phyloP scores from a whole-genome alignment of 2,888 invertebrate species.

The Heliconius cydno region DNA sequence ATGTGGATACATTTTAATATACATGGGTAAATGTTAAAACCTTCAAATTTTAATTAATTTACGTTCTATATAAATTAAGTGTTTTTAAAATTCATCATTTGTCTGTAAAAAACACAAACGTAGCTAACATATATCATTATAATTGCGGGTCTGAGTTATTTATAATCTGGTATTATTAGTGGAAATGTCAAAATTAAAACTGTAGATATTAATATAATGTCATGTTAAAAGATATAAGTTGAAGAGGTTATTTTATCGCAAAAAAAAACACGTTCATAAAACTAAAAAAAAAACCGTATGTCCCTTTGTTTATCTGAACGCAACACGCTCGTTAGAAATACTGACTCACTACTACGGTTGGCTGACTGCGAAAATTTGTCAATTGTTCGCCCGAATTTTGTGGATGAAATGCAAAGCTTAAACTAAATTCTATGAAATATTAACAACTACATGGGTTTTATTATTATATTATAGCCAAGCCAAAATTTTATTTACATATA shows the following conservation, averaged over 20 bases:
- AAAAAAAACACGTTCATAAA: constrained; percentile 9
- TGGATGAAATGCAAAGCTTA: constrained; percentile 28
- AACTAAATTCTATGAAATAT: constrained; percentile 12
- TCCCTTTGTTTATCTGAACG: constrained; percentile 33
- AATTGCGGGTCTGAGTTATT: constrained; percentile 26
- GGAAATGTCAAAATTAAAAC: background rate
- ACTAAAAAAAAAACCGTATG: constrained; percentile 3
- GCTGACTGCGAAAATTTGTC: constrained; percentile 77
- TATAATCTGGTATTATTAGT: constrained; percentile 1
- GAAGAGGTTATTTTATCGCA: background rate
- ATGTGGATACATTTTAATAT: background rate
- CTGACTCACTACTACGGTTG: constrained; percentile 73
- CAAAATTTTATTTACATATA: background rate
- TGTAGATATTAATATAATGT: too few species aligned
- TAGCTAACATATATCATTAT: constrained; percentile 9
- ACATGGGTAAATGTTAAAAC: background rate
- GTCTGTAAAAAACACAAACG: too few species aligned
- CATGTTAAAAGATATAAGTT: background rate
- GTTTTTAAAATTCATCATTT: background rate
- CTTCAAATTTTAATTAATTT: background rate
- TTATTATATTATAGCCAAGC: background rate
- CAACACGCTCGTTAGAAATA: constrained; percentile 36
- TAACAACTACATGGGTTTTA: background rate
- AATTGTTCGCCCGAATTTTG: constrained; percentile 55
- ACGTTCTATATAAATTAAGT: background rate